Base-by-base conservation (phyloP, 2,888 invertebrate species). In the Conus canariensis region DNA sequence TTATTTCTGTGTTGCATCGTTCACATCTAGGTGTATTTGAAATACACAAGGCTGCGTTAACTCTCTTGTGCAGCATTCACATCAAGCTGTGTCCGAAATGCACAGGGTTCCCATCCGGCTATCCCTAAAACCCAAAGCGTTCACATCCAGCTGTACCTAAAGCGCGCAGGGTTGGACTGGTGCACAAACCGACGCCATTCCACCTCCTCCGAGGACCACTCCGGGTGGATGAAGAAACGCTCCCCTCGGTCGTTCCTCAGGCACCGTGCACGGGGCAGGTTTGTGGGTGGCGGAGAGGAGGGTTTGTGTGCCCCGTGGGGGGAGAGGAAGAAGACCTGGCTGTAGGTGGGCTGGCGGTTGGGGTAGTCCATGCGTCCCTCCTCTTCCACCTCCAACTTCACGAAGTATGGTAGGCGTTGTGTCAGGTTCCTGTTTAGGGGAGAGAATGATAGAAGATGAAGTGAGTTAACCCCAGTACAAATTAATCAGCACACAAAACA, bases 141-240 rank as follows among this genome's bases (percentile, higher is more conserved):
- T 86, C 45, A 86, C 86, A 86, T 86, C 86, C 86, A 86, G 64
- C 86, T 86, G 67, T 45, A 67, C 14, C 86, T n/a, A 19, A 86
- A 86, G 12, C 25, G 64, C 10, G 59, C 67, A 7, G 86, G 86
- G 45, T 86, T 64, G 7, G 86, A 25, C 4, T 22, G 5, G 86
- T 86, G 86, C 64, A 19, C 60, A 19, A 86, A 86, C 7, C 86
- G 64, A 1, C 1, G 22, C 86, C 86, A 86, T 8, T 12, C 59
- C 67, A 45, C 67, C 14, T 4, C 7, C 45, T 86, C 86, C 5
- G 85, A 86, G 45, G 64, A n/a, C 64, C 64, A 86, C 45, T 67
- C 86, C 2, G 86, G 85, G 64, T 85, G 60, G 85, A 85, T 85
- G 30, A 85, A 85, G 64, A 64, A 64, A 16, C 64, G 64, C 64